Conservation (phyloP, 1,140 invertebrate species). For the Formica selysi region DNA sequence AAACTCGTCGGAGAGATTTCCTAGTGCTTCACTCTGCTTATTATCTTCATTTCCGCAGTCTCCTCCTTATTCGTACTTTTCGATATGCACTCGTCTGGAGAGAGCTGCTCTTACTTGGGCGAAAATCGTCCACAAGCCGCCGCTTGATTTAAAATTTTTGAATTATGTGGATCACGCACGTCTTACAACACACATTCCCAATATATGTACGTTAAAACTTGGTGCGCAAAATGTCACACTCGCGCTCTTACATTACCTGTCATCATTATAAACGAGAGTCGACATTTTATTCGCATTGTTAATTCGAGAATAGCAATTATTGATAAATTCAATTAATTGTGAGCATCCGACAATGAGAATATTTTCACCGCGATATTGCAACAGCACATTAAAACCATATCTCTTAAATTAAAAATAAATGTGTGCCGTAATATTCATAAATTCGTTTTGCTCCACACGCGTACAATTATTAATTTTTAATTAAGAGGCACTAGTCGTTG, state of each 20-base stretch:
- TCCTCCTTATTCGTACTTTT: conserved; percentile 42
- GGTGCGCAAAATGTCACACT: neutral
- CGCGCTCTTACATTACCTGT: neutral
- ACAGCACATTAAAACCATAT: conserved; percentile 14
- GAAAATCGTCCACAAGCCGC: neutral
- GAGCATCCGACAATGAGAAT: conserved; percentile 12
- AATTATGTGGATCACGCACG: neutral
- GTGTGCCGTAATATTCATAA: conserved; percentile 16
- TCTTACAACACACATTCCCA: neutral
- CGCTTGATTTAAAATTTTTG: neutral
- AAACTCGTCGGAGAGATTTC: conserved; percentile 37
- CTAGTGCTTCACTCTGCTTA: conserved; percentile 44
- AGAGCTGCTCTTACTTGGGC: neutral
- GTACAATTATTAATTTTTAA: conserved; percentile 48
- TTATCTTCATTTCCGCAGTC: conserved; percentile 58
- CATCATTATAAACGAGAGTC: conserved; percentile 12
- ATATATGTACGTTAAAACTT: neutral
- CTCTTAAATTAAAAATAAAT: conserved; percentile 42
- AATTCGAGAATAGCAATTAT: conserved; percentile 30
- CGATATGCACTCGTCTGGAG: conserved; percentile 45
- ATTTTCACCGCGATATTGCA: conserved; percentile 28
- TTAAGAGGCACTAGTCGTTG: conserved; percentile 5
- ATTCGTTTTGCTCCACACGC: conserved; percentile 10
- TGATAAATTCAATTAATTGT: conserved; percentile 46
- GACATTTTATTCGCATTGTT: conserved; percentile 25